Evolutionary conservation across 2,113 vertebrate species (phyloP), one percentile per base, ranked within the genome.

Genomic region (Halcyon malimbica): DNA sequence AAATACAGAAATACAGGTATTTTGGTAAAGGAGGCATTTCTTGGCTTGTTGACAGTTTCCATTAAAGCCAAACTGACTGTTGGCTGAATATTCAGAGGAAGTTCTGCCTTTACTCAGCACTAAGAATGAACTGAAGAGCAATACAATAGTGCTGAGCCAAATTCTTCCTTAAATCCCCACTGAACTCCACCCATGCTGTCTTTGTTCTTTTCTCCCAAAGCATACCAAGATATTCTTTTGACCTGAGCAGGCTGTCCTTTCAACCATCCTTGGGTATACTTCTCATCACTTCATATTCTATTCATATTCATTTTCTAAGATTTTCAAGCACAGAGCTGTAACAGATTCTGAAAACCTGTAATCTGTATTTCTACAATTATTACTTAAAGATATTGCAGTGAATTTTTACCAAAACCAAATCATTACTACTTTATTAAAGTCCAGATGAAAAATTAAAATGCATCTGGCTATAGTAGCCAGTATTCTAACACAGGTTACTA

Each of bases 391-490:
- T 44, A 78, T 6, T 67, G 18, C 25, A 70, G 29, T 13, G 31
- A 69, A 35, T 69, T 83, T 87, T 76, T 80, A 39, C 57, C 35
- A 37, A 35, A 69, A 68, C 0, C 4, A 68, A 74, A 41, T 21
- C 17, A 56, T n/a, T 70, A 23, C 5, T 68, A 11, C 33, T 44
- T 82, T 67, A 4, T 70, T 82, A 59, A 83, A 93, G 7, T 13
- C 63, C 50, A 67, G n/a, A 3, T 82, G 74, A 79, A 88, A 87
- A 93, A 95, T 31, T 78, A 83, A 86, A 92, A 93, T 83, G 69
- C 75, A 78, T 31, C 33, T 10, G 44, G 31, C 31, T 65, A 3
- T 48, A 75, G 68, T 41, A 95, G 25, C 46, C 28, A 51, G 18
- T 37, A 31, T 76, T 92, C 57, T 88, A 76, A 85, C 51, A 95